A percentile compares a stretch with the other conserved stretches of the same genome.
Conservation (phyloP, 2,888 invertebrate species). For the Melitaea athalia region DNA sequence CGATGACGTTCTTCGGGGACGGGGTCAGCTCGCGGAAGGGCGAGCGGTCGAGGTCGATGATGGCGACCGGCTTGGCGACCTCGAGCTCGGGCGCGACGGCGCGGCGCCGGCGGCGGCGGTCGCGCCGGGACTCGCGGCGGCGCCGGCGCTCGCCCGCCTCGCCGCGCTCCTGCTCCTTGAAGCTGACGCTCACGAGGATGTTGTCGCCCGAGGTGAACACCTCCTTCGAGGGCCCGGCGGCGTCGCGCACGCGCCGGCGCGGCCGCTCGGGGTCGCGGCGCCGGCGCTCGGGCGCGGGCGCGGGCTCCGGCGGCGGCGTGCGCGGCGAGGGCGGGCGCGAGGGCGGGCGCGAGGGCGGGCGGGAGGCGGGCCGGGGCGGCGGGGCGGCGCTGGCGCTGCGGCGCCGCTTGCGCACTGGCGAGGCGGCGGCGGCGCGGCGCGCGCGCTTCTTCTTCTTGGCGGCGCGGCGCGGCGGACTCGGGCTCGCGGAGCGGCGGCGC, state of each 20-base stretch:
- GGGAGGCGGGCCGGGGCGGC: conserved; percentile 79
- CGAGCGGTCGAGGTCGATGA: conserved; percentile 92
- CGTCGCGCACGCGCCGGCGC: conserved; percentile 48
- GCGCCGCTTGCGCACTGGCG: conserved; percentile 44
- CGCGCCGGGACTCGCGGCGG: conserved; percentile 47
- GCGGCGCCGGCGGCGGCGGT: conserved; percentile 48
- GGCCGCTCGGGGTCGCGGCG: conserved; percentile 30
- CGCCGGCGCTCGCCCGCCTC: conserved; percentile 58
- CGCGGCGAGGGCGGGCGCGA: conserved; percentile 84
- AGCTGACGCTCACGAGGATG: conserved; percentile 95
- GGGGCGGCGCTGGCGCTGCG: conserved; percentile 42
- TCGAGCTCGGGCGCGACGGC: conserved; percentile 45
- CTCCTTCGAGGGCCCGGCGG: conserved; percentile 88
- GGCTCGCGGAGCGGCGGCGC: conserved; percentile 49
- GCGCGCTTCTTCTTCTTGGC: conserved; percentile 23
- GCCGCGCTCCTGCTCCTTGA: conserved; percentile 85
- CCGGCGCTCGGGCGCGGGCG: conserved; percentile 62
- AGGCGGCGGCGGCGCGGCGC: conserved; percentile 49
- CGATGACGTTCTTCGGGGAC: conserved; percentile 90
- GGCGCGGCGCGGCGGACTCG: conserved; percentile 48
- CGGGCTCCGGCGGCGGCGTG: conserved; percentile 82
- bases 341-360: conserved; percentile 79
- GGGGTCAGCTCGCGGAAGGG: conserved; percentile 92
- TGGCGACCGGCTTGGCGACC: conserved; percentile 87
- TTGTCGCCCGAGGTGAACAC: conserved; percentile 96